Percentiles rank a stretch among this genome's conserved stretches.
phyloP scores from a whole-genome alignment of 2,888 invertebrate genomes.

The Netelia virgata region DNA sequence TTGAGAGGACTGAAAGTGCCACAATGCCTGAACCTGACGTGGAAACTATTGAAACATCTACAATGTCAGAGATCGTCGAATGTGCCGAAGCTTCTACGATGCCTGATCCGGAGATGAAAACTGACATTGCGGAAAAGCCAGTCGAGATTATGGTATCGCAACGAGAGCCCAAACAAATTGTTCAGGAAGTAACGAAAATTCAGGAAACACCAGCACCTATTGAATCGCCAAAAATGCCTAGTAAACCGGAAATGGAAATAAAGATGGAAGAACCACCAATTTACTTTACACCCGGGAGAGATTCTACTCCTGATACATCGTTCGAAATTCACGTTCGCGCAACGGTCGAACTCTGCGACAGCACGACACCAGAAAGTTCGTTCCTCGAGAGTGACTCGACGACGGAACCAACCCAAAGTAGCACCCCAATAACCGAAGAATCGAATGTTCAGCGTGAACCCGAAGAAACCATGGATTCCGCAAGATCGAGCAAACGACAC shows the following conservation, averaged over 20 bases:
- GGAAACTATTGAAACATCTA: slow-evolving; percentile 53
- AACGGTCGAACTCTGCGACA: slow-evolving; percentile 79
- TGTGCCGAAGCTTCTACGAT: slow-evolving; percentile 41
- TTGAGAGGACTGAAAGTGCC: slow-evolving; percentile 49
- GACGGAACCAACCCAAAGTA: slow-evolving; percentile 67
- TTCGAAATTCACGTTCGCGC: slow-evolving; percentile 81
- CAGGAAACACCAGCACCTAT: neutral
- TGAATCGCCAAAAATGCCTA: slow-evolving; percentile 7
- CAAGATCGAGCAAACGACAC: slow-evolving; percentile 56
- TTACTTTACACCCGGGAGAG: slow-evolving; percentile 70
- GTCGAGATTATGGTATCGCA: slow-evolving; percentile 64
- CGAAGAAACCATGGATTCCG: slow-evolving; percentile 37
- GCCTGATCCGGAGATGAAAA: slow-evolving; percentile 40
- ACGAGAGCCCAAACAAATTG: neutral
- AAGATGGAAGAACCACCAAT: slow-evolving; percentile 20
- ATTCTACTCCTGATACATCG: slow-evolving; percentile 76
- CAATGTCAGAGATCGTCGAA: slow-evolving; percentile 59
- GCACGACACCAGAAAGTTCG: slow-evolving; percentile 74
- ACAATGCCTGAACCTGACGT: slow-evolving; percentile 51
- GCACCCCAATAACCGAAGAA: slow-evolving; percentile 71
- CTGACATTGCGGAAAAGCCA: slow-evolving; percentile 67
- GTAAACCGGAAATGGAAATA: slow-evolving; percentile 33
- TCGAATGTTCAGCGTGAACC: slow-evolving; percentile 11
- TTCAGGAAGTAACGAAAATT: neutral
- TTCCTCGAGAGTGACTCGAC: slow-evolving; percentile 63